These are phyloP conservation scores for Agrochola macilenta DNA, from an alignment of 2,888 invertebrate species.

Conservation along the genomic window DNA sequence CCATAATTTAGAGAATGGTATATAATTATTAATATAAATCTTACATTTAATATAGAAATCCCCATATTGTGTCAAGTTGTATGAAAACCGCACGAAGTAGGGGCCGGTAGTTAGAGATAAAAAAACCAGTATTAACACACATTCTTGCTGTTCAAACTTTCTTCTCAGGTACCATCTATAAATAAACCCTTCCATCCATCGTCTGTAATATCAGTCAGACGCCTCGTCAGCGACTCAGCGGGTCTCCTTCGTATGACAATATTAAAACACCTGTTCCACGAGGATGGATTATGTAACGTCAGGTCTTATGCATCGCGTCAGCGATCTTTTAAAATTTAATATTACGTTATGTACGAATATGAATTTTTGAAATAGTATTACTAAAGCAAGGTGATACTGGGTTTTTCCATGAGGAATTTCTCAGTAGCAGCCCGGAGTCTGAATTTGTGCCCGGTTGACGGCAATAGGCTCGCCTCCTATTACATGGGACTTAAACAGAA, in stretches of 20 bases:
- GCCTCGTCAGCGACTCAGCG: slow-evolving; percentile 54
- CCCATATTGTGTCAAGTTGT: not conserved
- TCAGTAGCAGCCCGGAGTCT: no score
- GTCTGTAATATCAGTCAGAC: slow-evolving; percentile 51
- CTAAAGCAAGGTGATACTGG: not conserved
- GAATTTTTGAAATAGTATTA: not conserved
- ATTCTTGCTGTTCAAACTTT: slow-evolving; percentile 4
- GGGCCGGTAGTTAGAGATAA: not conserved
- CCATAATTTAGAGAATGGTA: no score
- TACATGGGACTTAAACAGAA: no score
- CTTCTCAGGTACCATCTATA: slow-evolving; percentile 34
- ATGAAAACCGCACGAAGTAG: no score
- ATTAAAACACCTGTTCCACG: slow-evolving; percentile 60
- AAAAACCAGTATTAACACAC: not conserved
- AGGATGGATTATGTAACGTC: slow-evolving; percentile 42
- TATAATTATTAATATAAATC: no score
- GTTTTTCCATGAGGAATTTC: no score
- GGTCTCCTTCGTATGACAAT: slow-evolving; percentile 37
- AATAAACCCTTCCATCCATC: slow-evolving; percentile 43
- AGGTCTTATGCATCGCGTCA: slow-evolving; percentile 36
- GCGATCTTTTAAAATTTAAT: slow-evolving; percentile 51
- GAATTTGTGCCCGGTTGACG: no score
- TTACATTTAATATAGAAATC: no score
- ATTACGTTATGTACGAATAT: slow-evolving; percentile 17
- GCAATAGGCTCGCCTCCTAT: no score